Conservation (phyloP, 2,113 vertebrate genomes). For the Myiopsitta monachus region DNA sequence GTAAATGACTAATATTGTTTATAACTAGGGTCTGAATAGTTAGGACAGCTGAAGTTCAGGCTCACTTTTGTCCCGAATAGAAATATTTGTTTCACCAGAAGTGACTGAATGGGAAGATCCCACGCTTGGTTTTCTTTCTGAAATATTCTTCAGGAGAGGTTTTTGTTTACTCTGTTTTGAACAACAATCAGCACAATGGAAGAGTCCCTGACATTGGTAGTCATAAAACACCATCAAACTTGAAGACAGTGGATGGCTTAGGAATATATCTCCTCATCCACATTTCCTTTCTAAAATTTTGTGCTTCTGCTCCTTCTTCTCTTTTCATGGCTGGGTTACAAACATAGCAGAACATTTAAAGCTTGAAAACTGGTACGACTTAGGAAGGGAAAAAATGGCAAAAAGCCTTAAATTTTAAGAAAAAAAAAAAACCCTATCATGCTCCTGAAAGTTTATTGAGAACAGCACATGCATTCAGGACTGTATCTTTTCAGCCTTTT, state of each 20-base stretch:
- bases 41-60: neutral
- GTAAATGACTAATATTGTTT: neutral
- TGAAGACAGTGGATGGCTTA: neutral
- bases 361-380: neutral
- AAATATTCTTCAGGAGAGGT: neutral
- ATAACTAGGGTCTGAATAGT: neutral
- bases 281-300: neutral
- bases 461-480: neutral
- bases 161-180: neutral
- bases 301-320: neutral
- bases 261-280: neutral
- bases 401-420: neutral
- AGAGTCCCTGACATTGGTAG: fast-evolving
- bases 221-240: neutral
- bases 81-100: neutral
- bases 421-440: neutral
- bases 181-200: neutral
- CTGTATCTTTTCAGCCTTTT: neutral
- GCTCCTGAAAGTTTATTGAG: neutral
- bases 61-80: neutral
- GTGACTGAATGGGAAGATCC: neutral
- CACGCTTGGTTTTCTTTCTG: neutral
- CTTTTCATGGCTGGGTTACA: neutral
- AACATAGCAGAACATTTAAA: neutral
- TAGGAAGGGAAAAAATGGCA: neutral